Base-by-base conservation (phyloP, 2,888 invertebrate species). In the Diarsia mendica region DNA sequence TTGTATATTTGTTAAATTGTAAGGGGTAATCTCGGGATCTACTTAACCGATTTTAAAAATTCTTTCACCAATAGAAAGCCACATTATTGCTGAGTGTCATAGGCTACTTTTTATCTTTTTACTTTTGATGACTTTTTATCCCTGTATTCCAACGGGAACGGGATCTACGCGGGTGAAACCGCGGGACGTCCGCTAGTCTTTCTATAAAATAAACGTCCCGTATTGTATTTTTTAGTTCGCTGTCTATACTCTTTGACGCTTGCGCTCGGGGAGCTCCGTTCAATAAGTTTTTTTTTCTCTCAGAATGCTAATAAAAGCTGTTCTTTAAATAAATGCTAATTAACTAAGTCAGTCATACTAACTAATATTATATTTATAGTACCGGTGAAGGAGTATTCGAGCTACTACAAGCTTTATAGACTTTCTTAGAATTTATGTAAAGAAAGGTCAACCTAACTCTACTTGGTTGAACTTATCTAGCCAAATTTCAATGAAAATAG, bases 301-400 rank as follows among this genome's bases (percentile, higher is more conserved):
- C 15, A 53, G 5, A 74, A 23, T 4, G 15, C 33, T 23, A 11
- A 75, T 0, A 33, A 23, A 44, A 48, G 28, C 51, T n/a, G 20
- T 28, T 75, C 55, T 39, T 64, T 64, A 48, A 75, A 64, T 75
- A 48, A 64, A 44, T 64, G 39, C 11, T 63, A 39, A 76, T 39
- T 53, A n/a, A 9, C n/a, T 53, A n/a, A n/a, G 2, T 20, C n/a
- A 5, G 4, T n/a, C 6, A 33, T 33, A 28, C n/a, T 28, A n/a
- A n/a, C n/a, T n/a, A 44, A 33, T 33, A 28, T 44, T 44, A 44
- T 23, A 23, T 23, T 5, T 28, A 28, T 4, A 44, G 20, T 53
- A 53, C n/a, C 3, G 51, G 51, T 20, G 6, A 23, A 61, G 48
- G 5, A 63, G 6, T 53, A 53, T 15, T 39, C 5, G 2, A 6